phyloP scores from a whole-genome alignment of 1,140 invertebrate species.

The Chironomus striatipennis region DNA sequence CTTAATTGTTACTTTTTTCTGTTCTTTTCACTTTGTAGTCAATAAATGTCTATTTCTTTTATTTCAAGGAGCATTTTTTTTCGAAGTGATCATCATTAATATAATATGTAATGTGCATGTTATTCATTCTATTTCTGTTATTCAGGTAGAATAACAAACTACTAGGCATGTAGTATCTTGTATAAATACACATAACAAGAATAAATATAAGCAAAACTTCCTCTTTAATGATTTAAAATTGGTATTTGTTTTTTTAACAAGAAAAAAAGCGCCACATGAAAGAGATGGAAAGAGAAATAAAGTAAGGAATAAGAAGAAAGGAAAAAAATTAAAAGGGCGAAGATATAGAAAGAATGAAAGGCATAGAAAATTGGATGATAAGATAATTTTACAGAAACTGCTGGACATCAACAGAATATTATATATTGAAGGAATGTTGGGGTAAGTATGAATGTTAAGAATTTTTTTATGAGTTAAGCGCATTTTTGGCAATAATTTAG shows the following conservation, averaged over 20 bases:
- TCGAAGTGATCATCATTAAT: no score
- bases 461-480: no score
- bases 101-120: no score
- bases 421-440: no score
- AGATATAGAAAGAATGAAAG: neutral
- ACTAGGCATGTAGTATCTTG: neutral
- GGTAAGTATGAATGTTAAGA: no score
- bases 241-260: slow-evolving; percentile 23
- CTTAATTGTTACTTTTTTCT: no score
- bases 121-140: no score
- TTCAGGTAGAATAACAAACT: slow-evolving; percentile 8
- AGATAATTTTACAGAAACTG: slow-evolving; percentile 15
- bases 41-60: no score
- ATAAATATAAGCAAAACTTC: neutral
- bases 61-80: no score
- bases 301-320: neutral
- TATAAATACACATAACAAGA: no score
- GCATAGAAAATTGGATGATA: slow-evolving; percentile 16
- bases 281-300: neutral
- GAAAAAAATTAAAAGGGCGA: neutral
- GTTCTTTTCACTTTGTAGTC: no score
- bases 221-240: slow-evolving; percentile 21
- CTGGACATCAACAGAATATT: slow-evolving; percentile 16
- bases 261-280: slow-evolving; percentile 1
- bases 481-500: no score